A percentile compares a stretch with the other conserved stretches of the same genome.
Conservation (phyloP, 1,140 invertebrate species). For the Drosophila sp. region DNA sequence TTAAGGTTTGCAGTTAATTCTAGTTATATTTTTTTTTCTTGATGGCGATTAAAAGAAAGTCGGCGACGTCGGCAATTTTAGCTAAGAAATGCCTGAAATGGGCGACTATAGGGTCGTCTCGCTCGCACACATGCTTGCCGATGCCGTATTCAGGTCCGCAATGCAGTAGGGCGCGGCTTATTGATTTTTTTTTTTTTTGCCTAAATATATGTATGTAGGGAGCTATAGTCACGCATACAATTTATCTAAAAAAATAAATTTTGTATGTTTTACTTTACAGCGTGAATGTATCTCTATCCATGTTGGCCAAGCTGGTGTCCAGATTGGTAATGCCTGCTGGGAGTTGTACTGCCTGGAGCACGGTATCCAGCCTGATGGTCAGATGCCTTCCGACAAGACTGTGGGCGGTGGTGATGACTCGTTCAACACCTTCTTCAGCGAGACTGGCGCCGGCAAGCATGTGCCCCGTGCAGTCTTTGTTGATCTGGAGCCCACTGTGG, state of each 20-base stretch:
- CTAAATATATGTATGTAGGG: slow-evolving; percentile 1
- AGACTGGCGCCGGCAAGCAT: slow-evolving; percentile 94
- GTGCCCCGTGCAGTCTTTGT: slow-evolving; percentile 93
- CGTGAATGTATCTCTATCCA: slow-evolving; percentile 87
- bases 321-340: slow-evolving; percentile 90
- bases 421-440: slow-evolving; percentile 94
- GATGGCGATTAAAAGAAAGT: not conserved
- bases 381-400: slow-evolving; percentile 90
- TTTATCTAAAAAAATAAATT: not conserved
- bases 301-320: slow-evolving; percentile 90
- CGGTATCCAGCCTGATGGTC: slow-evolving; percentile 90
- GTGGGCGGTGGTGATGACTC: slow-evolving; percentile 89
- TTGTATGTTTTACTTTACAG: slow-evolving; percentile 47
- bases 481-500: slow-evolving; percentile 94
- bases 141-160: not conserved
- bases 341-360: slow-evolving; percentile 87
- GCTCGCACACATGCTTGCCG: slow-evolving; percentile 10
- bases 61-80: slow-evolving; percentile 9
- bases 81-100: slow-evolving; percentile 22
- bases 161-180: slow-evolving; percentile 55
- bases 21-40: not conserved
- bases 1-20: not conserved
- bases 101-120: slow-evolving; percentile 16
- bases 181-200: slow-evolving; percentile 49
- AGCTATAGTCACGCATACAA: slow-evolving; percentile 22